A percentile compares a stretch with the other conserved stretches of the same genome.
Evolutionary conservation across 35 echinoderm and acorn worm species (phyloP).

Genomic region (Diadema setosum): DNA sequence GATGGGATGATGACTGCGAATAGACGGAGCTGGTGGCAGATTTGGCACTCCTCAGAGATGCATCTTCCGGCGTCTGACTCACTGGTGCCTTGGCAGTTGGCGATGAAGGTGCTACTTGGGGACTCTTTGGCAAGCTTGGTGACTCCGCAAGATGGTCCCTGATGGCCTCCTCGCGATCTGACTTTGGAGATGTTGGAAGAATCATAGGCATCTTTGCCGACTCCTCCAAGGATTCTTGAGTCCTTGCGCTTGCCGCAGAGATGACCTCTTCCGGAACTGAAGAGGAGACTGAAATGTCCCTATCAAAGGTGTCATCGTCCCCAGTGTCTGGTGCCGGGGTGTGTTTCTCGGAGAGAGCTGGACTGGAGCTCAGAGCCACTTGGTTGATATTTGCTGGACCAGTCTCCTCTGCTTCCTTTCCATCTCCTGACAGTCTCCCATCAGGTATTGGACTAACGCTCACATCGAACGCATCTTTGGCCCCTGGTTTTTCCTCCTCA

Average conservation of each 20-base stretch:
- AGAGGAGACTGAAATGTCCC: neutral
- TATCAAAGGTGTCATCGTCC: neutral
- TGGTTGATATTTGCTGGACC: neutral
- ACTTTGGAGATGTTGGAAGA: conserved; percentile 1
- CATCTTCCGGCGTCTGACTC: neutral
- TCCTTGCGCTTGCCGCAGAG: conserved; percentile 25
- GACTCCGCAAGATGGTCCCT: neutral
- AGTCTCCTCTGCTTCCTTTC: neutral
- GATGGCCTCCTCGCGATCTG: neutral
- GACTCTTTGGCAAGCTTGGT: neutral
- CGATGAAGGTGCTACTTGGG: neutral
- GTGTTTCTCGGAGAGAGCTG: neutral
- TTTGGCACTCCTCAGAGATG: neutral
- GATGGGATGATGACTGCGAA: neutral
- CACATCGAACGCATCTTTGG: neutral
- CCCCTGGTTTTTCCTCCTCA: neutral
- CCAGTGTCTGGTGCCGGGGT: neutral
- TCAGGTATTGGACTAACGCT: neutral
- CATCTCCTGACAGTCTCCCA: neutral
- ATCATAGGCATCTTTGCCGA: neutral
- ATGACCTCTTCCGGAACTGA: conserved; percentile 51
- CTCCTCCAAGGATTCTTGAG: neutral
- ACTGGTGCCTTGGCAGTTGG: neutral
- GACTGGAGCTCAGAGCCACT: neutral
- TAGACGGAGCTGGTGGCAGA: conserved; percentile 4